Base-by-base conservation (phyloP, 2,113 vertebrate genomes). In the Gambusia affinis region DNA sequence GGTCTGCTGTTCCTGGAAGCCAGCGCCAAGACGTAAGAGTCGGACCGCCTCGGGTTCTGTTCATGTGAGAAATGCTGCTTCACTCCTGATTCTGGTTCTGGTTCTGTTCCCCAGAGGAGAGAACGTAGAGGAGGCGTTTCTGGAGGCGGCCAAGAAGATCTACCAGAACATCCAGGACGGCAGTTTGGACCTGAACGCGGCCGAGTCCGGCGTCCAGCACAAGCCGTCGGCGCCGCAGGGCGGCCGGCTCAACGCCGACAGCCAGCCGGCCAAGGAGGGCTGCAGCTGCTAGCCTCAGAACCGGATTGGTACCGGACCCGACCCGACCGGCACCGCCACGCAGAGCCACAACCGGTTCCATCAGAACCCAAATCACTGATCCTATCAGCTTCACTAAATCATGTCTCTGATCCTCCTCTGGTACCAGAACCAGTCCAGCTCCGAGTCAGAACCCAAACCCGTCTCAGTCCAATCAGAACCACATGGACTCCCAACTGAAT, bases 81-180 rank as follows among this genome's bases (percentile, higher is more conserved):
- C 44, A 17, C 17, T 47, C 44, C 60, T 8, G 61, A 15, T 62
- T 62, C n/a, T 61, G 24, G n/a, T 61, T 61, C 12, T 61, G 27
- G 28, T 15, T 64, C 27, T 64, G 15, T 42, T 78, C 96, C 94
- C 60, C 71, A 92, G 90, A 30, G 97, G 97, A 3, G 97, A 99
- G 92, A 99, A 99, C 0, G 98, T 99, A 42, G 98, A 99, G 91
- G 98, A 99, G 30, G 98, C 97, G 0, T 99, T 99, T 90, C 94
- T 99, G 85, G 98, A 99, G 91, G 97, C 98, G 2, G 97, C 97
- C 29, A 99, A 99, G 96, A 97, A 98, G 78, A 99, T 99, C 91
- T 99, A 99, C 91, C 98, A 99, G 94, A 99, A 99, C 84, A 99
- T 99, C 92, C 97, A 99, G 86, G 98, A 99, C 0, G 98, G 98